Evolutionary conservation across 2,113 vertebrate species (phyloP).

Genomic region (Zosterops hypoxanthus): DNA sequence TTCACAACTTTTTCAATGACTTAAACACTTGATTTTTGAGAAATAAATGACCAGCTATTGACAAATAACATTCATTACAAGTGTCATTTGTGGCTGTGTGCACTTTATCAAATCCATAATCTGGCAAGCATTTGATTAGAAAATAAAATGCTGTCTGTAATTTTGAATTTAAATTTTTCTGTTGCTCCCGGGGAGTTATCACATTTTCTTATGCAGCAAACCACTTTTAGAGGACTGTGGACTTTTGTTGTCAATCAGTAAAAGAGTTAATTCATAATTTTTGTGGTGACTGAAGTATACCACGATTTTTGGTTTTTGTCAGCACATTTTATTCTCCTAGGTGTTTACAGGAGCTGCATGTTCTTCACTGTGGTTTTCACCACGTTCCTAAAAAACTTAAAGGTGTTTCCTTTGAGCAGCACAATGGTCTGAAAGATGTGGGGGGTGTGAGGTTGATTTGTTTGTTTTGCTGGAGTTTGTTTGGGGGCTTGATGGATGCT

Average conservation of each 20-base stretch:
- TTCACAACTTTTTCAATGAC: neutral
- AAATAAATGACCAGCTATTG: neutral
- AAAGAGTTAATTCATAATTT: neutral
- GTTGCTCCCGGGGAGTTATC: neutral
- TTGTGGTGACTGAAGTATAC: neutral
- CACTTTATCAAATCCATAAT: neutral
- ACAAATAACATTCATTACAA: neutral
- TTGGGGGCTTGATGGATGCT: neutral
- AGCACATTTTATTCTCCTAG: neutral
- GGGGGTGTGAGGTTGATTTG: neutral
- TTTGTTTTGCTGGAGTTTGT: neutral
- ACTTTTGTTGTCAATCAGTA: neutral
- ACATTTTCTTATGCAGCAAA: neutral
- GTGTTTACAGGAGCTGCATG: neutral
- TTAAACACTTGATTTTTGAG: neutral
- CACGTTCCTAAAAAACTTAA: neutral
- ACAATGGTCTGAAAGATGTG: neutral
- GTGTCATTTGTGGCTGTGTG: neutral
- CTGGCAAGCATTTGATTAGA: neutral
- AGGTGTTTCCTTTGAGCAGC: neutral
- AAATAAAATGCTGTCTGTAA: neutral
- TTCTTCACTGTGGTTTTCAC: neutral
- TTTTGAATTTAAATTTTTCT: neutral
- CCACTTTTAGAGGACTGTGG: neutral
- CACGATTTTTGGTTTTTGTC: neutral